Evolutionary conservation across 2,888 invertebrate species (phyloP).

Genomic region (Zelleria hepariella): DNA sequence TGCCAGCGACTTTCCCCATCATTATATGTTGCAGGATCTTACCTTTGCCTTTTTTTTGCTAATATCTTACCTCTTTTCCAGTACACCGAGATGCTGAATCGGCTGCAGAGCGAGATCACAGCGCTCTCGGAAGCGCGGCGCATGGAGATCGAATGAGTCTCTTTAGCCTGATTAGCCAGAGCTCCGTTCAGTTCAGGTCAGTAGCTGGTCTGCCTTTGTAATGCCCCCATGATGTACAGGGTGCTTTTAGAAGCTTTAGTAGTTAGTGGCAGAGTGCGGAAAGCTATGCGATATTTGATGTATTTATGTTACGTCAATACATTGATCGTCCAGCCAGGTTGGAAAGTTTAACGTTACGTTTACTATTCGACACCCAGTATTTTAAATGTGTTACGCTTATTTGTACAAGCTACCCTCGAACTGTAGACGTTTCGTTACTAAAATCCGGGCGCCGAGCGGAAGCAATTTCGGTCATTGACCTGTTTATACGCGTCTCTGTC

Average conservation of each 20-base stretch:
- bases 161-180: not conserved
- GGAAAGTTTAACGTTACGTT: too few species aligned
- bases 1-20: too few species aligned
- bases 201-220: not conserved
- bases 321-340: too few species aligned
- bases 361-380: too few species aligned
- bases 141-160: constrained; percentile 12
- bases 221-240: not conserved
- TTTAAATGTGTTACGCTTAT: too few species aligned
- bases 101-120: constrained; percentile 51
- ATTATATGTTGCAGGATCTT: too few species aligned
- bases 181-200: not conserved
- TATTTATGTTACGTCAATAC: not conserved
- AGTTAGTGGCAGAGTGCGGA: not conserved
- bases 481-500: too few species aligned
- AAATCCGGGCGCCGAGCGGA: too few species aligned
- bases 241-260: not conserved
- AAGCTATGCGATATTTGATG: not conserved
- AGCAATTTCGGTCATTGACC: too few species aligned
- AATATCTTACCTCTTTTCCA: constrained; percentile 21
- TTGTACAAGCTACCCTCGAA: too few species aligned
- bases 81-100: constrained; percentile 50
- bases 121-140: constrained; percentile 30
- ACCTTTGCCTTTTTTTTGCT: too few species aligned
- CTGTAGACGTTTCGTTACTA: too few species aligned